Evolutionary conservation across 2,797 vertebrate genomes (phyloP), one percentile per base, ranked within the genome.

Genomic region (Bucorvus abyssinicus): DNA sequence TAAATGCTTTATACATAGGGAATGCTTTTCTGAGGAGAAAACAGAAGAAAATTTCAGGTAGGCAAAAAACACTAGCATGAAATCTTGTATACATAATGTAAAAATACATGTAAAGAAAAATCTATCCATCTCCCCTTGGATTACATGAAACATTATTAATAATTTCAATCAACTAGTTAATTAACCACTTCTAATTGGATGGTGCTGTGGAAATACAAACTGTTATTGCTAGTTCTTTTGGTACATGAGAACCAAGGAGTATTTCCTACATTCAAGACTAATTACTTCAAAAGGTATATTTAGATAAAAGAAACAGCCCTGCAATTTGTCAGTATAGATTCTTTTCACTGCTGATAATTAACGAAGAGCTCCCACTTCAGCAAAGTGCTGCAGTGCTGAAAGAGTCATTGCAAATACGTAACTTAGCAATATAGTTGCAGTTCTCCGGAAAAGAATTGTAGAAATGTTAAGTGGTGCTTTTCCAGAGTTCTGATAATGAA

Each of bases 291-390:
- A 89, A 45, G 26, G 10, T 78, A 9, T 27, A 59, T 86, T 84
- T 90, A 89, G 91, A 86, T 84, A 85, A 85, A 86, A 87, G 74
- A 75, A 95, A 36, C 56, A 90, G n/a, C 18, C 38, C 23, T 85
- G 57, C 47, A 70, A 27, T 92, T 94, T 90, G 47, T 94, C 82
- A 67, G 30, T 64, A 17, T 42, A 60, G 83, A 61, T 81, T 61
- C 15, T 90, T 86, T 85, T 81, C 7, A 8, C 55, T 95, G 89
- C 49, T 36, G 77, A 1, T 59, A 21, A 20, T 74, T 71, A 49
- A n/a, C 3, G 5, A 83, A 89, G 42, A 47, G 67, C 64, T 93
- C 55, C 45, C 52, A 32, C 42, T 87, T 67, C 52, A 70, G 63
- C 44, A 29, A 55, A 70, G 45, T 65, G 9, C 36, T 47, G 47